Evolutionary conservation across 92 coral and sea anemone genomes (phyloP), one percentile per base, ranked within the genome.

Genomic region (Zoanthus gigantus): DNA sequence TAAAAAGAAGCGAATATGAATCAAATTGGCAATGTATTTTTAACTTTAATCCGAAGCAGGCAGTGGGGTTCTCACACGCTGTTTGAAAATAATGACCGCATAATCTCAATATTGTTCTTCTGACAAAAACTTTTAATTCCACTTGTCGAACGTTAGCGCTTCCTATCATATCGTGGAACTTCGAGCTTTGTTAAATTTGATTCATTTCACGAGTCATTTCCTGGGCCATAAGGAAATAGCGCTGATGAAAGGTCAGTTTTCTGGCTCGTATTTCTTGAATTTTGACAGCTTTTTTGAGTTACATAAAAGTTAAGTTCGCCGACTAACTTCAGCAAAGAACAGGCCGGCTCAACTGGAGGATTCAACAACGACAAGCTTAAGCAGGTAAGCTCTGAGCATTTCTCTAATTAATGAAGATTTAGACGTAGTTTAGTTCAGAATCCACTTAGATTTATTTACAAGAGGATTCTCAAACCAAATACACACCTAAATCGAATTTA

Each of bases 61-160:
- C 15, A 30, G 30, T 31, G 30, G 12, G 45, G 8, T 69, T 69
- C 44, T 31, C 74, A 69, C 74, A 69, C 45, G 74, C 74, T 69
- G 74, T 69, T 69, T 8, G 74, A 69, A 29, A 30, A 69, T 31
- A 69, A 4, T 29, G 74, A 30, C 46, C 74, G 30, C 45, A 30
- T 69, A 29, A 69, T 69, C 74, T 69, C 45, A 69, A 69, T 14
- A 69, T 69, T 69, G 74, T 69, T 69, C 16, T 32, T 31, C 74
- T 69, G 74, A 69, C 74, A 69, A 69, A 69, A 30, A 69, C 44
- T 30, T 69, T 29, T 23, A 69, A 23, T 32, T 69, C 74, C 74
- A 69, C 45, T 30, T 69, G 74, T 37, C 28, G 73, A 16, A 29
- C 42, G 73, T 17, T 17, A 30, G 28, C 37, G 73, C 28, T 68